Evolutionary conservation across 2,797 vertebrate genomes (phyloP), one percentile per base, ranked within the genome.

Genomic region (Alca torda): DNA sequence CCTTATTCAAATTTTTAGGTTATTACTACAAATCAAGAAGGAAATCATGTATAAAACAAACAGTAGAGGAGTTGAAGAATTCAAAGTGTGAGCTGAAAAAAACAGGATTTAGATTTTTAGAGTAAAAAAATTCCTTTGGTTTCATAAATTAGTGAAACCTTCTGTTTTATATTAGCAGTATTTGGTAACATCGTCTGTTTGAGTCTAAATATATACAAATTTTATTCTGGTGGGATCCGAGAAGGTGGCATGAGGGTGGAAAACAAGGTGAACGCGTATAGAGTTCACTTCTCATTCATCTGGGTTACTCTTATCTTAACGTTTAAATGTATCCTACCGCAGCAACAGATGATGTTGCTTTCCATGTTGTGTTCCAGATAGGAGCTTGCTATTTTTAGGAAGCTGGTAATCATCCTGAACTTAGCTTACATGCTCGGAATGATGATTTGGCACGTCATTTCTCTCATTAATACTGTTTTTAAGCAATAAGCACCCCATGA

Each of bases 181-280:
- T 94, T 93, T 97, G 82, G 74, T 96, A 95, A 90, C 77, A 83
- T 91, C 2, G 10, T 87, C 81, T 92, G 79, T 86, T 95, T 92
- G 77, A 86, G 70, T 73, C 67, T 84, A 87, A 96, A 85, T 90
- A 85, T 93, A 96, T 94, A 97, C 96, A 95, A 96, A 97, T 96
- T 97, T 95, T 96, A 97, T 97, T 96, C 96, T 89, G 72, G 43
- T 82, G 96, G 81, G 85, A 81, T 88, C 78, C 2, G 56, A 67
- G 84, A 96, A 96, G 96, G 96, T 75, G 92, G 92, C 87, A 69
- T 46, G 78, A 84, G 80, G 37, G 64, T 72, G 84, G 87, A 91
- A 97, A 93, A 92, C 80, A 90, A 18, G 39, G 90, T 85, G 82
- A 96, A 93, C 1, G 5, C 23, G 64, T 93, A 83, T 65, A 84